Conservation (phyloP, 2,888 invertebrate genomes). For the Eilema sororculum region DNA sequence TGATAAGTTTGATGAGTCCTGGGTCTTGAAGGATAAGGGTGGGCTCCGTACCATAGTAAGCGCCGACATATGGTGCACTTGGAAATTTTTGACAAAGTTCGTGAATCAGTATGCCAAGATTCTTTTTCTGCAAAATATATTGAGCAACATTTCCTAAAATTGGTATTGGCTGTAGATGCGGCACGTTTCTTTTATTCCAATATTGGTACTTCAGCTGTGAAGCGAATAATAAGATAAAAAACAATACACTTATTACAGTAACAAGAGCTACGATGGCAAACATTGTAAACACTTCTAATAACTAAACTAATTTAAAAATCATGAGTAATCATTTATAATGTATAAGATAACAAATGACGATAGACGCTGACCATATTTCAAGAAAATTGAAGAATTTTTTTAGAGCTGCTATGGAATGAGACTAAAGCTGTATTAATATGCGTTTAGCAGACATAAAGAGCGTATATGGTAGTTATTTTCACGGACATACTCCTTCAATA, state of each 20-base stretch:
- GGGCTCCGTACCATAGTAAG: constrained; percentile 70
- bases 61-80: constrained; percentile 66
- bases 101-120: constrained; percentile 46
- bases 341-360: background rate
- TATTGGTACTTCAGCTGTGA: constrained; percentile 57
- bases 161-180: constrained; percentile 53
- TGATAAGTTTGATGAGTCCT: constrained; percentile 62
- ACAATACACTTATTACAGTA: background rate
- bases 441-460: too few species aligned
- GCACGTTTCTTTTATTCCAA: constrained; percentile 67
- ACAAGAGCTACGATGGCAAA: constrained; percentile 7
- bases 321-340: background rate
- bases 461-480: too few species aligned
- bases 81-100: constrained; percentile 64
- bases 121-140: constrained; percentile 59
- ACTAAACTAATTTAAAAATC: background rate
- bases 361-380: background rate
- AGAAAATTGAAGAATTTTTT: background rate
- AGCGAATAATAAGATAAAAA: constrained; percentile 37
- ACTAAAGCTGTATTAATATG: too few species aligned
- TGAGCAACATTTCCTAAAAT: constrained; percentile 68
- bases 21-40: constrained; percentile 68
- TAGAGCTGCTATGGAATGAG: background rate
- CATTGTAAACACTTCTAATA: background rate
- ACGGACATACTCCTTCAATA: too few species aligned